phyloP scores from a whole-genome alignment of 2,113 vertebrate species.

The Gavialis gangeticus region DNA sequence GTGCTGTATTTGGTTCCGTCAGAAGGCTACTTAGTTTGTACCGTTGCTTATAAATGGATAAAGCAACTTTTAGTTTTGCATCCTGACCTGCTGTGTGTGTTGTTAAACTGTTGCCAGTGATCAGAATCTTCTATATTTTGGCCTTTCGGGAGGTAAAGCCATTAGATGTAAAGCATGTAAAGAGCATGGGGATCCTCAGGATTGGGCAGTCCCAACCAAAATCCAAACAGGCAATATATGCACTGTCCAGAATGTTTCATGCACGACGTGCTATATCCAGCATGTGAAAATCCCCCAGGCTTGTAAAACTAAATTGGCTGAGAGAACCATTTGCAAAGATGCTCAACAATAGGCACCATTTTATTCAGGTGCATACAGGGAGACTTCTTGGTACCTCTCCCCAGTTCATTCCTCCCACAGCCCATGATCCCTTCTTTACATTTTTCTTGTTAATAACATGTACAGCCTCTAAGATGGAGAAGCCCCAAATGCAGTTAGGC shows the following conservation, averaged over 20 bases:
- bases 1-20: no score
- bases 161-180: not conserved
- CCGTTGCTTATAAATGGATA: not conserved
- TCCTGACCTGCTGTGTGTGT: not conserved
- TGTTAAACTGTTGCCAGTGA: not conserved
- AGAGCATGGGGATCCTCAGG: not conserved
- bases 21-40: not conserved
- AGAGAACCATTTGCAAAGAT: not conserved
- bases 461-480: not conserved
- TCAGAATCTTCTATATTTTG: not conserved
- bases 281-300: not conserved
- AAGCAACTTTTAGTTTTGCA: not conserved
- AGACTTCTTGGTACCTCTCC: not conserved
- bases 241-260: not conserved
- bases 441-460: not conserved
- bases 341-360: slow-evolving; percentile 1
- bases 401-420: no score
- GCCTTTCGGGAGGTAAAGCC: not conserved
- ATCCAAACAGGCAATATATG: not conserved
- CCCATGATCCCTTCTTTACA: no score
- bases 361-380: not conserved
- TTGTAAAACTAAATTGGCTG: slow-evolving; percentile 33
- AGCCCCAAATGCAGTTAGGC: not conserved
- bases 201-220: not conserved
- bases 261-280: not conserved